Evolutionary conservation across 2,113 vertebrate species (phyloP).

Genomic region (Alethe castanea): DNA sequence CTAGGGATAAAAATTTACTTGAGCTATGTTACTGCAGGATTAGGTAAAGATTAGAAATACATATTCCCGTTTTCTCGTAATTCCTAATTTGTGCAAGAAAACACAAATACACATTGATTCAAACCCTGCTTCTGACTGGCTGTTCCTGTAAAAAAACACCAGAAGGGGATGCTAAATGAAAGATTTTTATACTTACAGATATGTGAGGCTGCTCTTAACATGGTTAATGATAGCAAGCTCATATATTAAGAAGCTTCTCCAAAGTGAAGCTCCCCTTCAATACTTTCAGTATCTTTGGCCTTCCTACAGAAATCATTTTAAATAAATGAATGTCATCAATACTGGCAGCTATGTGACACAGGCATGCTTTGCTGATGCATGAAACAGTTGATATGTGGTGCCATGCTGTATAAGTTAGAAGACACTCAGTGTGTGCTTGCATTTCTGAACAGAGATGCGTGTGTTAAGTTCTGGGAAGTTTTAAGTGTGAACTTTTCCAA

Average conservation of each 20-base stretch:
- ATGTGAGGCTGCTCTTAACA: neutral
- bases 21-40: neutral
- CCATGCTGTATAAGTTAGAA: neutral
- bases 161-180: neutral
- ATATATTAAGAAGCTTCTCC: neutral
- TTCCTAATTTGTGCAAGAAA: neutral
- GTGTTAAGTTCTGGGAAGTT: neutral
- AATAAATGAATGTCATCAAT: neutral
- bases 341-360: neutral
- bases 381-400: neutral
- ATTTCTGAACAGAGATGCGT: neutral
- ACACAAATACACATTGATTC: neutral
- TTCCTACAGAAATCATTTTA: neutral
- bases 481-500: neutral
- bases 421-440: neutral
- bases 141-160: neutral
- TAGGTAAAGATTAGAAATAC: neutral
- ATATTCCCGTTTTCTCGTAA: neutral
- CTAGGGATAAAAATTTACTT: neutral
- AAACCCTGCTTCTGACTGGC: neutral
- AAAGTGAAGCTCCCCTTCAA: neutral
- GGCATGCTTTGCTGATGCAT: neutral
- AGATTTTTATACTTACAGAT: neutral
- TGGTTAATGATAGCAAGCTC: neutral
- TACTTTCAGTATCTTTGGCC: neutral